These are phyloP conservation scores for Sphyrna mokarran DNA, from an alignment of 2,113 vertebrate genomes.

Conservation along the genomic window DNA sequence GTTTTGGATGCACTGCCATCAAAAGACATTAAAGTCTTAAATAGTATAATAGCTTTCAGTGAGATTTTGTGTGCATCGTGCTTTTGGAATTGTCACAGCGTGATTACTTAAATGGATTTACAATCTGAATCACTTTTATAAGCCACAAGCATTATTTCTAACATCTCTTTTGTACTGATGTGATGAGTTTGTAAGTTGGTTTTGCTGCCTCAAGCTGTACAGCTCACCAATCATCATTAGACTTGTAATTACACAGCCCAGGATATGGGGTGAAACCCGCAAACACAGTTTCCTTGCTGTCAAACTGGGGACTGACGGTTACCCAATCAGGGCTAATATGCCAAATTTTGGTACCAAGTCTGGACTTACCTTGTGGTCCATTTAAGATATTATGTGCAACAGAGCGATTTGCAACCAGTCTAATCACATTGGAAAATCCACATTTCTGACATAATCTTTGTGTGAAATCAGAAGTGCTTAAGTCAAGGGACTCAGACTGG, in stretches of 20 bases:
- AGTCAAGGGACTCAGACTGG: background rate
- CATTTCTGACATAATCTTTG: slow-evolving; percentile 7
- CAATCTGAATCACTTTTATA: background rate
- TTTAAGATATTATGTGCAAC: background rate
- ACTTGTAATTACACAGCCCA: background rate
- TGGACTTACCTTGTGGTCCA: background rate
- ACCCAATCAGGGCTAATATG: background rate
- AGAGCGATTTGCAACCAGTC: background rate
- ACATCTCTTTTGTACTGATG: background rate
- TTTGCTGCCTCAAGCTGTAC: background rate
- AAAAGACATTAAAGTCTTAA: background rate
- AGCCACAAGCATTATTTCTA: background rate
- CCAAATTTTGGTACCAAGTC: background rate
- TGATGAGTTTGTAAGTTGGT: background rate
- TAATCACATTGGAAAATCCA: background rate
- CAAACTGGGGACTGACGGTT: background rate
- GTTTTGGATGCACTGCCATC: background rate
- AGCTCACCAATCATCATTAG: background rate
- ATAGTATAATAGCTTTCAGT: background rate
- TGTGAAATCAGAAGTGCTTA: background rate
- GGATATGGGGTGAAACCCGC: background rate
- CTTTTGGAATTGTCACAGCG: background rate
- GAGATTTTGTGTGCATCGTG: background rate
- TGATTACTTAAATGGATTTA: background rate
- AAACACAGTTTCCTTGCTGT: background rate